Evolutionary conservation across 1,140 invertebrate genomes (phyloP), one percentile per base, ranked within the genome.

Genomic region (Tribolium castaneum): DNA sequence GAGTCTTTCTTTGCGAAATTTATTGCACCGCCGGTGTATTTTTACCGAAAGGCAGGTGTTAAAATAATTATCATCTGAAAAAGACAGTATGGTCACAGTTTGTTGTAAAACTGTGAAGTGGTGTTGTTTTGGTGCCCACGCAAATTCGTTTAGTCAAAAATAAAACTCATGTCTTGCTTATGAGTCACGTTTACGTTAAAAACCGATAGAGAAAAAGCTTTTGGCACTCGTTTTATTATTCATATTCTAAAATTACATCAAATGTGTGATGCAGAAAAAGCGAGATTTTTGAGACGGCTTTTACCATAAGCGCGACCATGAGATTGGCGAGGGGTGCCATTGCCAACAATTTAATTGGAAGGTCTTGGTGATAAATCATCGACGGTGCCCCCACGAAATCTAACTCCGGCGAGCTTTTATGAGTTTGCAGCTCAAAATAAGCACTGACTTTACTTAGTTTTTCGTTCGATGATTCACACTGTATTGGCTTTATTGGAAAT

Each of bases 191-290:
- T 62, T 70, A 71, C 76, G 14, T 66, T 51, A 7, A 78, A 78
- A 77, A 78, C 71, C 76, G 54, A 78, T 73, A 73, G 51, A 52
- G 52, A 70, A 19, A 16, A 50, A 51, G 19, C 59, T 66, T 71
- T 71, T 77, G 76, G 76, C 76, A 77, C 22, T 49, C 22, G 45
- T 77, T 77, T 71, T 51, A 77, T 77, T 77, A 77, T 77, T 77
- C 76, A 77, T 51, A 22, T n/a, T 77, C 76, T 77, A 77, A 71
- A 77, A 51, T 66, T 77, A 77, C 34, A 12, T 12, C 6, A 22
- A 59, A 59, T 25, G 54, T 59, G 14, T 59, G 14, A n/a, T 19
- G 6, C 19, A 66, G 59, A 19, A 25, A 66, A 49, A 56, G 22
- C 14, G 19, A 19, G 19, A 59, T 1, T 22, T 25, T 19, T 22